Evolutionary conservation across 2,888 invertebrate genomes (phyloP).

Genomic region (Nemoura dubitans): DNA sequence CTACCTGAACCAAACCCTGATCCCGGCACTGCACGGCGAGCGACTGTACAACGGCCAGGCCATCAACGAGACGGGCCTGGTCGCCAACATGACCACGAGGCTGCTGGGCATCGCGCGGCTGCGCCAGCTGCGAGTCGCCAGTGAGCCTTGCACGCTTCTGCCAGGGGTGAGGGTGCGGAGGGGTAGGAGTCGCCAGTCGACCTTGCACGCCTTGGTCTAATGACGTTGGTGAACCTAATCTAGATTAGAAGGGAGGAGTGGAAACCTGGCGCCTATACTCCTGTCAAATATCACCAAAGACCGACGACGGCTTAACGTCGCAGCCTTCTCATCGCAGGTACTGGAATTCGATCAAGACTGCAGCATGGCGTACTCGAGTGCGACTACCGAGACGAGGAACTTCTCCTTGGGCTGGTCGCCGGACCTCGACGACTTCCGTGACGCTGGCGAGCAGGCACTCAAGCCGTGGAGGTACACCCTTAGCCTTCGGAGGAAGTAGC

Average conservation of each 20-base stretch:
- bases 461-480: constrained; percentile 39
- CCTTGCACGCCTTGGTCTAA: no score
- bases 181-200: no score
- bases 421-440: not conserved
- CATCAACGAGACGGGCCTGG: constrained; percentile 32
- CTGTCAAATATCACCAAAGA: no score
- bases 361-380: not conserved
- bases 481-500: not conserved
- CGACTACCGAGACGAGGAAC: constrained; percentile 32
- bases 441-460: not conserved
- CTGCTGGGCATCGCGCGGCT: constrained; percentile 47
- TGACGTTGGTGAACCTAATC: no score
- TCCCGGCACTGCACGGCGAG: constrained; percentile 45
- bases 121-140: constrained; percentile 43
- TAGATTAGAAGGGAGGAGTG: no score
- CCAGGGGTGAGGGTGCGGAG: no score
- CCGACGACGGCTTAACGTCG: no score
- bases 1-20: constrained; percentile 43
- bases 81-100: constrained; percentile 27
- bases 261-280: no score
- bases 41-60: constrained; percentile 31
- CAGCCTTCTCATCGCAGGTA: no score
- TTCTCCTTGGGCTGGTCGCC: constrained; percentile 41
- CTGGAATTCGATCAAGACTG: constrained; percentile 2
- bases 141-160: not conserved